Conservation (phyloP, 2,888 invertebrate genomes). For the Drosophila anceps region DNA sequence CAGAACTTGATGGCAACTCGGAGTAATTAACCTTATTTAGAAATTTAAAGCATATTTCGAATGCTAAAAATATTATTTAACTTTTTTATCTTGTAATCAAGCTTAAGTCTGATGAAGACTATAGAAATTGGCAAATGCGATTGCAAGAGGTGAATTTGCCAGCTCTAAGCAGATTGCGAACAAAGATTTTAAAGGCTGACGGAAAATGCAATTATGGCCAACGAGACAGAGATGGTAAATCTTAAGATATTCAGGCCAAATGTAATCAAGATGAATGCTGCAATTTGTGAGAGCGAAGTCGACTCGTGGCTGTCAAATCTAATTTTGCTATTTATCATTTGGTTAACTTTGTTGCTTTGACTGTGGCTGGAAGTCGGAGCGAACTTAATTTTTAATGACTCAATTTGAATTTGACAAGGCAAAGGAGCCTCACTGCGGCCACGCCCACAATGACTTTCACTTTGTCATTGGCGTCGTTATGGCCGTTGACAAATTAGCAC, state of each 20-base stretch:
- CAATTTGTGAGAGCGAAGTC: slow-evolving; percentile 61
- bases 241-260: slow-evolving; percentile 59
- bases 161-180: neutral
- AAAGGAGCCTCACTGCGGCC: slow-evolving; percentile 47
- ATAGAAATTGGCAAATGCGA: neutral
- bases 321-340: slow-evolving; percentile 82
- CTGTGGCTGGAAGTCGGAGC: slow-evolving; percentile 43
- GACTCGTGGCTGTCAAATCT: slow-evolving; percentile 71
- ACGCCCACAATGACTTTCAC: slow-evolving; percentile 69
- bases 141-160: neutral
- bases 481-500: slow-evolving; percentile 77
- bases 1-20: neutral
- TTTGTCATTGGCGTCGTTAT: slow-evolving; percentile 65
- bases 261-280: slow-evolving; percentile 78
- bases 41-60: too few species aligned
- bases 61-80: neutral
- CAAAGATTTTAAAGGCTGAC: slow-evolving; percentile 7
- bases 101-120: neutral
- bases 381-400: slow-evolving; percentile 82
- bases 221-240: slow-evolving; percentile 46
- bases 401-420: slow-evolving; percentile 80
- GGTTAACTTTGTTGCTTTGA: slow-evolving; percentile 64
- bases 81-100: neutral
- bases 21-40: neutral
- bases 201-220: slow-evolving; percentile 29